Base-by-base conservation (phyloP, 2,797 vertebrate genomes). In the Helostoma temminkii region DNA sequence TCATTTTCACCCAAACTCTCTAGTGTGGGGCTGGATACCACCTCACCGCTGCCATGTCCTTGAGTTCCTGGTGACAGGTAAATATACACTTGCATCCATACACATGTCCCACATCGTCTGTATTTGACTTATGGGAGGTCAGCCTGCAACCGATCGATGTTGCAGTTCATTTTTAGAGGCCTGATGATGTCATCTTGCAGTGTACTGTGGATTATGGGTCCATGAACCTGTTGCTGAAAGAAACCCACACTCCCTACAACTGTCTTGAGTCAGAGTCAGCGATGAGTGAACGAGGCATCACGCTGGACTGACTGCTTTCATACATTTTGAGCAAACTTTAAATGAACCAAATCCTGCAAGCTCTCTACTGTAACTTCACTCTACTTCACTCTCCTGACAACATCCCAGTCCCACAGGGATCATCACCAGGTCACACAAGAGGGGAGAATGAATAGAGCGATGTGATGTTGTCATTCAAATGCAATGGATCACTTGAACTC, bases 11-110 rank as follows among this genome's bases (percentile, higher is more conserved):
- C 81, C 63, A 80, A 91, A 86, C 74, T 74, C 78, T 75, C 61
- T 53, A 66, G 62, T 80, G 55, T 60, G 47, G 56, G 73, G 69
- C 75, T 70, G 81, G 82, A 86, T 71, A 67, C 79, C 77, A 63
- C 78, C 78, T 76, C 46, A 37, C 65, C 45, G 64, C 72, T 57
- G 70, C 80, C 68, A 49, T 74, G 85, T 84, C 90, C 90, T 91
- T 89, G 86, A 86, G 83, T 85, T 81, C 82, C 74, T 9, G 63
- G 62, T 87, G 84, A 82, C 86, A 90, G 88, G 87, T 92, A 92
- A 92, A 92, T 90, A 89, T 91, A 90, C 86, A 85, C 83, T 81
- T 90, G 83, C 78, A 82, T 89, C 89, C 82, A 77, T 87, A 89
- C 86, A 85, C 80, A 80, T 81, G 72, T 89, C 86, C 70, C 79